Evolutionary conservation across 2,113 vertebrate species (phyloP), one percentile per base, ranked within the genome.

Genomic region (Hypocryptadius cinnamomeus): DNA sequence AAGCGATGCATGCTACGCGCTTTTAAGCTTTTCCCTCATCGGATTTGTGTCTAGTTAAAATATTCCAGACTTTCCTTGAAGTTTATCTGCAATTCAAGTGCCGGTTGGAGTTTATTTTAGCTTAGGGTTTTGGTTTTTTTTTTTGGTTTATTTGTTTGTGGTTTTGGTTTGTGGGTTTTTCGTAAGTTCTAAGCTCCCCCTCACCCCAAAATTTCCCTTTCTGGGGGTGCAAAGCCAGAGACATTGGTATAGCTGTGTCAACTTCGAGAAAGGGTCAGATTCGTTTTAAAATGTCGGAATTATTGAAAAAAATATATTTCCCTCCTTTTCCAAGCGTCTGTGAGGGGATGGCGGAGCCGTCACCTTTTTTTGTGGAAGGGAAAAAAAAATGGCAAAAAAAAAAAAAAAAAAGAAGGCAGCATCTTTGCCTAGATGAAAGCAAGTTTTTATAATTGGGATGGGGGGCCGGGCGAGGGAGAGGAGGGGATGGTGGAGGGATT

Each of bases 1-100:
- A 82, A 92, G 94, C 64, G 82, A 88, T 92, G 79, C 85, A 60
- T 86, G 86, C 42, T 35, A 28, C 71, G 54, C 66, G 80, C 63
- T 90, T 81, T 63, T 95, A 84, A 90, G 96, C 93, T 97, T 93
- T 95, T 97, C 89, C 95, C 96, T 87, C 90, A 87, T 64, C 63
- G 79, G 89, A 95, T 92, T 96, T 95, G 83, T 84, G 79, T 89
- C 96, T 90, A 77, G 95, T 96, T 93, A 95, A 97, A 97, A 97
- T 97, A 97, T 95, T 96, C 96, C 92, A 72, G 95, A 97, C 95
- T 97, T 97, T 95, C 82, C 94, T 92, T 70, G 87, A 95, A 98
- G 96, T 97, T 97, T 97, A 95, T 91, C 90, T 87, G 88, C 94
- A 94, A 94, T 96, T 97, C 97, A 97, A 86, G 90, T 86, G 56